A percentile compares a stretch with the other conserved stretches of the same genome.
Evolutionary conservation across 1,140 invertebrate genomes (phyloP).

Genomic region (Trigoniulus corallinus): DNA sequence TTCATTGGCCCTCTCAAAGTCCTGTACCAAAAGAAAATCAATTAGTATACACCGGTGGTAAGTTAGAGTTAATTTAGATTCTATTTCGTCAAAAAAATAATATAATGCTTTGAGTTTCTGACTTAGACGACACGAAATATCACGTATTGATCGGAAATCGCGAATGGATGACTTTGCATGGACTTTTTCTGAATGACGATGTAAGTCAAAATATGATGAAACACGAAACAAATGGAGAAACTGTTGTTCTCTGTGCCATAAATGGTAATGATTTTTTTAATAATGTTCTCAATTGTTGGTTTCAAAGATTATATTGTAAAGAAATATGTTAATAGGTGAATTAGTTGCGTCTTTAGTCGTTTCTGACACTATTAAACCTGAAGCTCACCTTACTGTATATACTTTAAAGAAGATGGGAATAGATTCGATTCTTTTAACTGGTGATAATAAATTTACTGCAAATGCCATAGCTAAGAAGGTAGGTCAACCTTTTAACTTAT

Average conservation of each 20-base stretch:
- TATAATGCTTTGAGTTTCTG: too few species aligned
- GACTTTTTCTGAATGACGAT: slow-evolving; percentile 48
- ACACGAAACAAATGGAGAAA: slow-evolving; percentile 80
- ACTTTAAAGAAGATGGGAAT: slow-evolving; percentile 83
- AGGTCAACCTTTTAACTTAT: too few species aligned
- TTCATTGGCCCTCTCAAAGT: not conserved
- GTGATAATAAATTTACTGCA: slow-evolving; percentile 93
- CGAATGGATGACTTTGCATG: slow-evolving; percentile 91
- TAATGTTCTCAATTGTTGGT: not conserved
- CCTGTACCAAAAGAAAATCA: not conserved
- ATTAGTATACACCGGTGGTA: too few species aligned
- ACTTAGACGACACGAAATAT: too few species aligned
- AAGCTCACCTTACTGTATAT: slow-evolving; percentile 84
- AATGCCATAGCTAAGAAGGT: slow-evolving; percentile 79
- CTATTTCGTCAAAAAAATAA: too few species aligned
- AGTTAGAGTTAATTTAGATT: too few species aligned
- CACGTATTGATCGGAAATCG: slow-evolving; percentile 81
- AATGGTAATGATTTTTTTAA: slow-evolving; percentile 38
- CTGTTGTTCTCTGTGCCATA: slow-evolving; percentile 74
- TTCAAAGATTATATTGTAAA: not conserved
- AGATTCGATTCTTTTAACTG: slow-evolving; percentile 86
- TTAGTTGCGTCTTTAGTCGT: slow-evolving; percentile 70
- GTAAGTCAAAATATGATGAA: slow-evolving; percentile 57
- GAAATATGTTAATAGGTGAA: slow-evolving; percentile 32
- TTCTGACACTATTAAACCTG: slow-evolving; percentile 86